Percentiles rank a stretch among this genome's conserved stretches.
Evolutionary conservation across 2,888 invertebrate genomes (phyloP).

Genomic region (Bhutanitis thaidina): DNA sequence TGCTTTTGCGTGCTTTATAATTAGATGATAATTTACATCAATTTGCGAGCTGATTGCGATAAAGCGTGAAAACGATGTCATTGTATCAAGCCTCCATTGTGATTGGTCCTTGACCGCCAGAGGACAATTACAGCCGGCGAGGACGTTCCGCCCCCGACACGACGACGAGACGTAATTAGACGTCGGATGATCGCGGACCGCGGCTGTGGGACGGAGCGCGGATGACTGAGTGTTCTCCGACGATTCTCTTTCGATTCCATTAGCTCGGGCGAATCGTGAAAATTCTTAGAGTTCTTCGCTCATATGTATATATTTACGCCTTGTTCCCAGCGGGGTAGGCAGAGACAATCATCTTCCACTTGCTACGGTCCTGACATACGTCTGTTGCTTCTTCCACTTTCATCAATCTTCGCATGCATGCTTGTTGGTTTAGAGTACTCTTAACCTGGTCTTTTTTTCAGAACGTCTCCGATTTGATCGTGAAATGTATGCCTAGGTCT

Average conservation of each 20-base stretch:
- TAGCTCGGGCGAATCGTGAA: constrained; percentile 6
- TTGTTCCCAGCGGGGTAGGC: too few species aligned
- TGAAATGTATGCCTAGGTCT: too few species aligned
- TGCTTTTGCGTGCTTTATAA: too few species aligned
- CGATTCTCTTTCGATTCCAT: constrained; percentile 16
- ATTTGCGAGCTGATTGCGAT: neutral
- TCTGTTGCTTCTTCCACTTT: too few species aligned
- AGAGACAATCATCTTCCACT: too few species aligned
- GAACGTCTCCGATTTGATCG: too few species aligned
- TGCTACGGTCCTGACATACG: too few species aligned
- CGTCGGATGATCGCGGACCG: neutral
- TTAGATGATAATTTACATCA: neutral
- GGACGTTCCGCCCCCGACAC: neutral
- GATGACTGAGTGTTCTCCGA: constrained; percentile 13
- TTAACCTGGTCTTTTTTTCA: too few species aligned
- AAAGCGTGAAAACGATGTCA: neutral
- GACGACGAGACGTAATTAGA: constrained; percentile 13
- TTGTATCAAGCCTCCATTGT: neutral
- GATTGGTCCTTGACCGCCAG: neutral
- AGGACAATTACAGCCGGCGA: neutral
- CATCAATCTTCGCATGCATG: too few species aligned
- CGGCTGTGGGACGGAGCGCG: neutral
- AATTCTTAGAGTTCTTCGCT: constrained; percentile 6
- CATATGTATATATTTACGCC: too few species aligned
- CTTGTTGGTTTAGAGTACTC: too few species aligned